Base-by-base conservation (phyloP, 2,113 vertebrate species). In the Nerophis lumbriciformis region DNA sequence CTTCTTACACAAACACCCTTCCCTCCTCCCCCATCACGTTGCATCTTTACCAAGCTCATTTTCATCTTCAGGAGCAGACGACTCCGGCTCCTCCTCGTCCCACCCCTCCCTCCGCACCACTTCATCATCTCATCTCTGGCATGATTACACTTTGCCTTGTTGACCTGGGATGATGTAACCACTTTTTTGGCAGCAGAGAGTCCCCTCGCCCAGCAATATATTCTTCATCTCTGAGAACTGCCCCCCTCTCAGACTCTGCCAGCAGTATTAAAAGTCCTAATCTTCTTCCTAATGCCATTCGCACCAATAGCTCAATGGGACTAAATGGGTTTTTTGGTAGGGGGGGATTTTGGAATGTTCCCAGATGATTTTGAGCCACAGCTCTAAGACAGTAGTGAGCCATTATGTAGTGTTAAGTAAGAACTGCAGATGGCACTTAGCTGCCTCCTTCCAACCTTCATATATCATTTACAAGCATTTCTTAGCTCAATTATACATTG, bases 101-200 rank as follows among this genome's bases (percentile, higher is more conserved):
- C n/a, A 57, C 63, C 61, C 68, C 44, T 54, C 70, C 45, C 59
- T 51, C 28, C 69, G 75, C 73, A 72, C 77, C 74, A 71, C 59
- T 49, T 75, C 66, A 76, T 80, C 74, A 65, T 81, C 68, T 85
- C 79, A 76, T 80, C 68, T 77, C 74, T 64, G 53, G 76, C 79
- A 73, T 81, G 83, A 88, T 86, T 88, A 85, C 78, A 68, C 75
- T 76, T 73, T 81, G 68, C 75, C 67, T 74, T 42, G 57, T 69
- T 85, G 84, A 85, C 84, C 82, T 82, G 66, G 28, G 61, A 71
- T 87, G 84, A 87, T 83, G 81, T 88, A 87, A 87, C 85, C 49
- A 56, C 61, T 76, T 85, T 56, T 83, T 86, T 82, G 80, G 80
- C 77, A 79, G 74, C 71, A 66, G 73, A 63, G 59, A 65, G 71